A percentile compares a stretch with the other conserved stretches of the same genome.
Evolutionary conservation across 2,888 invertebrate genomes (phyloP).

Genomic region (Agelastica alni): DNA sequence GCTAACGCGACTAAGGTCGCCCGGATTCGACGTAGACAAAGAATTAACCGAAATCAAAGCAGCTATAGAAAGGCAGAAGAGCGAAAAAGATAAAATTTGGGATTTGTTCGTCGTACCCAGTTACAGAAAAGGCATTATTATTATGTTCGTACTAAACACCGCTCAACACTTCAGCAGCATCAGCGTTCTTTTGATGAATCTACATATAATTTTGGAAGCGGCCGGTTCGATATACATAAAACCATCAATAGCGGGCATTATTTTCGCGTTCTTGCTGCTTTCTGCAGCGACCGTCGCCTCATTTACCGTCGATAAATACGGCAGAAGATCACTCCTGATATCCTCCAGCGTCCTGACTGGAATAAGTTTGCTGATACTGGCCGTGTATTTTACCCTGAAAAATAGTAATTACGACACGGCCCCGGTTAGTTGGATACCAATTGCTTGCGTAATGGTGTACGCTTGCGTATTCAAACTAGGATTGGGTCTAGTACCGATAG

Average conservation of each 20-base stretch:
- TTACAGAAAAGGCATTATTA: constrained; percentile 51
- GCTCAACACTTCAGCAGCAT: constrained; percentile 54
- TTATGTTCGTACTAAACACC: constrained; percentile 51
- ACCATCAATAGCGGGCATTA: constrained; percentile 48
- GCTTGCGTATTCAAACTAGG: constrained; percentile 53
- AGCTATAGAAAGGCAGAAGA: constrained; percentile 49
- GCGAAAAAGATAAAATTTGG: constrained; percentile 48
- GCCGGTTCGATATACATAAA: constrained; percentile 50
- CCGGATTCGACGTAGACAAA: constrained; percentile 43
- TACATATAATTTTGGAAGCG: constrained; percentile 51
- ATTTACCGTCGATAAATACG: constrained; percentile 50
- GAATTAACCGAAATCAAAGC: constrained; percentile 50
- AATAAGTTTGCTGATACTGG: constrained; percentile 46
- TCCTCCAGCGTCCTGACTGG: constrained; percentile 50
- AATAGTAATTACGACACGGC: constrained; percentile 42
- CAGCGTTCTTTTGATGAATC: constrained; percentile 54
- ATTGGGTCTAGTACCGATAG: constrained; percentile 53
- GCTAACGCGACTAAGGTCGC: constrained; percentile 42
- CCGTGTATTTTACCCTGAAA: constrained; percentile 52
- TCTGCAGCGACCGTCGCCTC: constrained; percentile 47
- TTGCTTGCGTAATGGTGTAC: constrained; percentile 51
- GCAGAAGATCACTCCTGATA: constrained; percentile 49
- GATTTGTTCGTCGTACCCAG: constrained; percentile 50
- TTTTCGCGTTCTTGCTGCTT: constrained; percentile 52
- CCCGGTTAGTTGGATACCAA: constrained; percentile 50